Percentiles rank a stretch among this genome's conserved stretches.
Conservation (phyloP, 2,113 vertebrate species). For the Mobula hypostoma region DNA sequence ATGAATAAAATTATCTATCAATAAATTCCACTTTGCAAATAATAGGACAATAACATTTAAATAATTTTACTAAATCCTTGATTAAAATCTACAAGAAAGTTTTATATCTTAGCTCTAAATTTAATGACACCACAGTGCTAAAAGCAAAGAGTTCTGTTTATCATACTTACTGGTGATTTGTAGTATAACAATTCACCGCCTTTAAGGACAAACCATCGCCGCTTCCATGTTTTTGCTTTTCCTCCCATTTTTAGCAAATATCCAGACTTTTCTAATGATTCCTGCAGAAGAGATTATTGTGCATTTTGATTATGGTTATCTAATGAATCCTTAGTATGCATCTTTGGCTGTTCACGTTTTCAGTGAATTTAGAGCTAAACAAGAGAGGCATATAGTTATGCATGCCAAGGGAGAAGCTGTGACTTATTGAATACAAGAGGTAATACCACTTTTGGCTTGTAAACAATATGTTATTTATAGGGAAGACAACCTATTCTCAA, state of each 20-base stretch:
- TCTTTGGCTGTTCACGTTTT: background rate
- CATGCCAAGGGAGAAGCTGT: background rate
- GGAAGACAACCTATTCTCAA: background rate
- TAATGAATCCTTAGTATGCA: no score
- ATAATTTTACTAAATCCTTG: background rate
- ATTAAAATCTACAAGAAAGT: slow-evolving; percentile 7
- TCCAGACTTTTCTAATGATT: slow-evolving; percentile 90
- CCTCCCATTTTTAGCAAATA: slow-evolving; percentile 96
- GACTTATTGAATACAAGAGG: background rate
- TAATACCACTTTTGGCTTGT: background rate
- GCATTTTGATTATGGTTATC: background rate
- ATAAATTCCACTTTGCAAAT: background rate
- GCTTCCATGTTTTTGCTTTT: slow-evolving; percentile 91
- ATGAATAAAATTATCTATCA: background rate
- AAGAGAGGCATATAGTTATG: background rate
- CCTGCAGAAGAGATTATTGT: slow-evolving; percentile 53
- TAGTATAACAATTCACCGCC: slow-evolving; percentile 92
- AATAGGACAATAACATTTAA: background rate
- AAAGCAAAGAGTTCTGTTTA: background rate
- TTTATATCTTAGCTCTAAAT: background rate
- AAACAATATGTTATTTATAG: background rate
- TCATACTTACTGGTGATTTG: slow-evolving; percentile 84
- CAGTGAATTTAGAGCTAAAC: background rate
- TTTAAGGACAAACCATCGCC: slow-evolving; percentile 95
- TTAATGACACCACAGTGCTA: background rate